phyloP scores from a whole-genome alignment of 2,797 vertebrate species.

The Myripristis murdjan region DNA sequence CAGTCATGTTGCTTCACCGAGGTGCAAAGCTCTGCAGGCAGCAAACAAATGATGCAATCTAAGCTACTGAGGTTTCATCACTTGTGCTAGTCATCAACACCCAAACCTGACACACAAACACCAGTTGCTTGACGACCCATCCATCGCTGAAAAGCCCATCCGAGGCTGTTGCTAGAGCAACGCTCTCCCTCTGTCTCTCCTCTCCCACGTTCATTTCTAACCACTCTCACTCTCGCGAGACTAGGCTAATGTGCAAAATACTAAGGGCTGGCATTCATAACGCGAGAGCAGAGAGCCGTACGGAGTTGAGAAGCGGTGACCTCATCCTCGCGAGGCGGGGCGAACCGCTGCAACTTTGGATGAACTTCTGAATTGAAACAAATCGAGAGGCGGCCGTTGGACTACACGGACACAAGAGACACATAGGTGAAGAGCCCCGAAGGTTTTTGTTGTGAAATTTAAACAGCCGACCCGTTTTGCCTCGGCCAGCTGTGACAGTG shows the following conservation, averaged over 20 bases:
- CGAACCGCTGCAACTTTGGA: conserved; percentile 84
- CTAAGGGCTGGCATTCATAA: neutral
- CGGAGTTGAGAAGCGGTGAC: conserved; percentile 73
- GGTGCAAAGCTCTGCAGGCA: conserved; percentile 3
- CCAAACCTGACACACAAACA: conserved; percentile 39
- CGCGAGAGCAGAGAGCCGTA: conserved; percentile 73
- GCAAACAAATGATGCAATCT: neutral
- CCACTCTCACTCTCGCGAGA: conserved; percentile 54
- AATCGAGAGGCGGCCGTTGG: conserved; percentile 68
- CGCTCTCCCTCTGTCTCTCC: conserved; percentile 49
- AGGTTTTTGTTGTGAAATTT: conserved; percentile 30
- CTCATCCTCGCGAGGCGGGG: conserved; percentile 83
- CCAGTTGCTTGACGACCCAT: conserved; percentile 39
- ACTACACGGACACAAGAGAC: conserved; percentile 41
- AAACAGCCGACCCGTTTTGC: neutral
- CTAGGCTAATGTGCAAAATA: fast-evolving
- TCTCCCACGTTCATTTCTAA: conserved; percentile 26
- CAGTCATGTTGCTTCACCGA: neutral
- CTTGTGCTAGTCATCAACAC: conserved; percentile 24
- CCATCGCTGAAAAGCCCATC: conserved; percentile 16
- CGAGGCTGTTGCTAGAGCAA: conserved; percentile 74
- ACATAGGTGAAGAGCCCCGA: conserved; percentile 10
- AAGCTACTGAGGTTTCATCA: conserved; percentile 11
- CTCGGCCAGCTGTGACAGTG: neutral
- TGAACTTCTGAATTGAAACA: conserved; percentile 86